Evolutionary conservation across 92 coral and sea anemone genomes (phyloP).

Genomic region (Epizoanthus fatuus): DNA sequence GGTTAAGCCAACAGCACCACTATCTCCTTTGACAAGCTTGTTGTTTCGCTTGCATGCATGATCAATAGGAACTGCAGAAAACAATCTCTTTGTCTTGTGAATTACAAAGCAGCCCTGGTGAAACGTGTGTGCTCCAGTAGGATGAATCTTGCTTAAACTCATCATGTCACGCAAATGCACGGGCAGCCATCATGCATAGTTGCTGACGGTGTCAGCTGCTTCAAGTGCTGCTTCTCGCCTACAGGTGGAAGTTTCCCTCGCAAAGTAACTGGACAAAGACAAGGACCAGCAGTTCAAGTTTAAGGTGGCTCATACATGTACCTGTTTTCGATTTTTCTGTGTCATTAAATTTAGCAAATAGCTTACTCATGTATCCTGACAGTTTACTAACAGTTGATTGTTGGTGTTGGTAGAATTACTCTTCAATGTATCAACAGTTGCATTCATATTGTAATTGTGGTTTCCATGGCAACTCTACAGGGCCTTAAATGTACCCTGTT

Average conservation of each 20-base stretch:
- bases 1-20: slow-evolving; percentile 58
- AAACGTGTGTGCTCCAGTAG: too few species aligned
- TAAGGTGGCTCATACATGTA: background rate
- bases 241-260: background rate
- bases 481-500: too few species aligned
- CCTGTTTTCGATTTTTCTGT: too few species aligned
- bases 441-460: too few species aligned
- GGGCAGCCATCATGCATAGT: background rate
- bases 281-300: background rate
- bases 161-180: background rate
- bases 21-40: slow-evolving; percentile 66
- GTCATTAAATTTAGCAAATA: too few species aligned
- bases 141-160: background rate
- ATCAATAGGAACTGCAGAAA: slow-evolving; percentile 59
- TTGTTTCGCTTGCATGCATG: slow-evolving; percentile 68
- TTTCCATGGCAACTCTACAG: too few species aligned
- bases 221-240: background rate
- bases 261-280: background rate
- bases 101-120: slow-evolving; percentile 67
- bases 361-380: too few species aligned
- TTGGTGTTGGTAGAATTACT: too few species aligned
- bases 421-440: too few species aligned
- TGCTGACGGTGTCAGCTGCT: background rate
- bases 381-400: too few species aligned
- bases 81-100: slow-evolving; percentile 48